phyloP scores from a whole-genome alignment of 1,140 invertebrate species.

The Drosophila varians region DNA sequence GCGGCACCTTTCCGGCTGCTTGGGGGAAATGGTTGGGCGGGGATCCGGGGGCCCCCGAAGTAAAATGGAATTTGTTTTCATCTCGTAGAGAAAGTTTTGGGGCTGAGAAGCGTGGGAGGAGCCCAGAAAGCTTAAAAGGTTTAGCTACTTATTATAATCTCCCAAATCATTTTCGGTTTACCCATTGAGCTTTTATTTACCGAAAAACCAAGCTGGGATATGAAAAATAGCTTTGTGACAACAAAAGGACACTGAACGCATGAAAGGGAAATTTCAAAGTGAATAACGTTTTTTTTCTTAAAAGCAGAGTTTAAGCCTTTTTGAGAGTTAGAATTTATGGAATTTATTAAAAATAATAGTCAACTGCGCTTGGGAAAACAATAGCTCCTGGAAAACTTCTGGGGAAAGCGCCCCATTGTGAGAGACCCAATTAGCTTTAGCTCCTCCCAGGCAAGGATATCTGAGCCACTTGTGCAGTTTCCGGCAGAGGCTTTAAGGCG shows the following conservation, averaged over 20 bases:
- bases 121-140: slow-evolving; percentile 36
- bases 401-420: slow-evolving; percentile 19
- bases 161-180: slow-evolving; percentile 35
- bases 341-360: too few species aligned
- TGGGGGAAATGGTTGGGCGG: neutral
- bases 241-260: neutral
- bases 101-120: slow-evolving; percentile 14
- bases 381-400: neutral
- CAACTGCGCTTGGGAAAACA: too few species aligned
- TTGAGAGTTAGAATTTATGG: too few species aligned
- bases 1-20: slow-evolving; percentile 19
- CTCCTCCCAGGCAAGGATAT: neutral
- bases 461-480: slow-evolving; percentile 16
- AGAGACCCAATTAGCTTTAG: slow-evolving; percentile 35
- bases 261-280: neutral
- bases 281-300: neutral
- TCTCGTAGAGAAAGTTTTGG: slow-evolving; percentile 43
- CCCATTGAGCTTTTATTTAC: slow-evolving; percentile 11
- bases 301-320: neutral
- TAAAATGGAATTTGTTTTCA: slow-evolving; percentile 51
- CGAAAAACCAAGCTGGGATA: neutral
- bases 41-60: slow-evolving; percentile 1
- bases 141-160: slow-evolving; percentile 44
- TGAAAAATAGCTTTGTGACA: neutral
- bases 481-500: slow-evolving; percentile 24